phyloP scores from a whole-genome alignment of 2,797 vertebrate species.

The Bovichtus diacanthus region DNA sequence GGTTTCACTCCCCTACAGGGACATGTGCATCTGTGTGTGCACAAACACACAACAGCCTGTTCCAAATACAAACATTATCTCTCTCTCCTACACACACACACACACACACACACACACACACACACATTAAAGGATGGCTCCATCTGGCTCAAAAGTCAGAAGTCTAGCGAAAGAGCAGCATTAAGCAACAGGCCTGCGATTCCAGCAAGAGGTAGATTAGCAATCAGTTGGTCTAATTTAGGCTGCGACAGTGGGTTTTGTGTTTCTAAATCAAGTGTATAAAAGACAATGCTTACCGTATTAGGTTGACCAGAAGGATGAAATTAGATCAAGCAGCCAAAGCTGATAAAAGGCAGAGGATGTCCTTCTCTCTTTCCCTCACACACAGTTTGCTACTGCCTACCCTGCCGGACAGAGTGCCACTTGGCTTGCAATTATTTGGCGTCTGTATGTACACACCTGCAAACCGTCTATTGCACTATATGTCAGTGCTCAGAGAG shows the following conservation, averaged over 20 bases:
- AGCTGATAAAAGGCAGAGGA: constrained; percentile 65
- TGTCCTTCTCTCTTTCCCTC: constrained; percentile 37
- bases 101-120: constrained; percentile 8
- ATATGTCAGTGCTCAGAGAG: constrained; percentile 7
- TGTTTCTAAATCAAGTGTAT: constrained; percentile 36
- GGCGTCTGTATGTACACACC: constrained; percentile 26
- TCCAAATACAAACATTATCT: constrained; percentile 43
- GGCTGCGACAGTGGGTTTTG: constrained; percentile 9
- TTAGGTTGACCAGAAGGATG: constrained; percentile 32
- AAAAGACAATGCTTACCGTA: constrained; percentile 14
- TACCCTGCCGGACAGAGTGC: not conserved
- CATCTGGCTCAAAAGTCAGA: constrained; percentile 41
- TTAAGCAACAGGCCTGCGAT: constrained; percentile 34
- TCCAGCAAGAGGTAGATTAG: constrained; percentile 34
- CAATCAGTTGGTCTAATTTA: constrained; percentile 40
- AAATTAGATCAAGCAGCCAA: constrained; percentile 52
- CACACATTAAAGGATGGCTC: constrained; percentile 23
- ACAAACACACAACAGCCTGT: constrained; percentile 49
- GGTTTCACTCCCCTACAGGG: constrained; percentile 81
- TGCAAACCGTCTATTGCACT: constrained; percentile 20
- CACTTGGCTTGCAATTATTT: constrained; percentile 41
- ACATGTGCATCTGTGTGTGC: constrained; percentile 55
- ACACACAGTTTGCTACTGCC: constrained; percentile 10
- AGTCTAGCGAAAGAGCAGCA: constrained; percentile 32
- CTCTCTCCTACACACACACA: not conserved